A percentile compares a stretch with the other conserved stretches of the same genome.
phyloP scores from a whole-genome alignment of 2,797 vertebrate genomes.

The Harpagifer antarcticus region DNA sequence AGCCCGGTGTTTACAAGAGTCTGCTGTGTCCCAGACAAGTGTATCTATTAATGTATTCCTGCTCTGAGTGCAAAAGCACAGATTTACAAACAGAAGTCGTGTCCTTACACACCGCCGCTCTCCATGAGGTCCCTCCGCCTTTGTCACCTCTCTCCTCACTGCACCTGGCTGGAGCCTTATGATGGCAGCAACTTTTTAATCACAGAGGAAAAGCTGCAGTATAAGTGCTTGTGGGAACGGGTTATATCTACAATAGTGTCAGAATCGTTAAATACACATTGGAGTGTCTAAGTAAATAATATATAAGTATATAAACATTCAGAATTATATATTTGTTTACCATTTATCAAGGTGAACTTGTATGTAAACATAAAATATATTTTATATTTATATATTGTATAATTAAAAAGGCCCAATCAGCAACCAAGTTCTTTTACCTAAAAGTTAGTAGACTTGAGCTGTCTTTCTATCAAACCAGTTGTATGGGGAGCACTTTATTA shows the following conservation, averaged over 20 bases:
- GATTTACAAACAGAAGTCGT: constrained; percentile 77
- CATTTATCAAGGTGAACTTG: not conserved
- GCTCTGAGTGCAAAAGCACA: constrained; percentile 72
- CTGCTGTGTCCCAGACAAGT: constrained; percentile 76
- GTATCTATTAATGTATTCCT: constrained; percentile 84
- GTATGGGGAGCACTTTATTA: not conserved
- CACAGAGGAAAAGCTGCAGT: constrained; percentile 19
- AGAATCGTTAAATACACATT: not conserved
- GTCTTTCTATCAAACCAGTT: not conserved
- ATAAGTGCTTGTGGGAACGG: not conserved
- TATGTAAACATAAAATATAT: no score
- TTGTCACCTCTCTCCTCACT: constrained; percentile 55
- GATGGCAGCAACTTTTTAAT: constrained; percentile 50
- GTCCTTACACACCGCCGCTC: constrained; percentile 70
- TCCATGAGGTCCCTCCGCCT: constrained; percentile 69
- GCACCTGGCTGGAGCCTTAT: constrained; percentile 49
- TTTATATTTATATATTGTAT: no score
- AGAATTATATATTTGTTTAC: not conserved
- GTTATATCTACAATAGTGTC: not conserved
- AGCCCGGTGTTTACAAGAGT: constrained; percentile 81
- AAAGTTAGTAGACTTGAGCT: no score
- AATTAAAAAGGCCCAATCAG: no score
- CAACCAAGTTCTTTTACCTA: no score
- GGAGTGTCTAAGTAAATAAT: no score
- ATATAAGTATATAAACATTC: no score